Evolutionary conservation across 2,797 vertebrate species (phyloP).

Genomic region (Carcharodon carcharias): DNA sequence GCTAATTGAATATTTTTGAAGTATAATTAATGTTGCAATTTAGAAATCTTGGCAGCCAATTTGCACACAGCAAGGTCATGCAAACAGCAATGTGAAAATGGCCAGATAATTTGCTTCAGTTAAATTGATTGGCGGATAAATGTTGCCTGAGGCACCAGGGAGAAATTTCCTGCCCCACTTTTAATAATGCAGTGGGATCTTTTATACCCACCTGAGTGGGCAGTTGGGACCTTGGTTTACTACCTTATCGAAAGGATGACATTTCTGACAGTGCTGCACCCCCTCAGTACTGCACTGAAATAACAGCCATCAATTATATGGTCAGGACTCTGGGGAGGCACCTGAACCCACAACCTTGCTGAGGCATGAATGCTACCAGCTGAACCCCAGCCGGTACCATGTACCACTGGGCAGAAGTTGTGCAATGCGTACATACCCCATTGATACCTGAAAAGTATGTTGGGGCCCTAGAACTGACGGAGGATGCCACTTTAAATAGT

Average conservation of each 20-base stretch:
- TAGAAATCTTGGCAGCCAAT: background rate
- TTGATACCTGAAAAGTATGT: background rate
- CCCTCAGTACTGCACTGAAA: background rate
- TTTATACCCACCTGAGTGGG: background rate
- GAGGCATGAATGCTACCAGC: background rate
- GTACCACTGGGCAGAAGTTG: no score
- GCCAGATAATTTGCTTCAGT: background rate
- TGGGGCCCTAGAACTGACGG: background rate
- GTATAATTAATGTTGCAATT: background rate
- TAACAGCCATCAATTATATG: background rate
- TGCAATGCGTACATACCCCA: background rate
- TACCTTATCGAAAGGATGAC: background rate
- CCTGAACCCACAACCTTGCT: background rate
- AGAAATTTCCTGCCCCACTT: background rate
- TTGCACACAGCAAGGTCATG: background rate
- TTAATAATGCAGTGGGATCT: background rate
- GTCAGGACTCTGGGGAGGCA: background rate
- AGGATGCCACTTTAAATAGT: background rate
- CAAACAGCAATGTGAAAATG: background rate
- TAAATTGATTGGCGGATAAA: background rate
- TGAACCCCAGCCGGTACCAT: background rate
- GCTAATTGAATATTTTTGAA: background rate
- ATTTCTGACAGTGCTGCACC: background rate
- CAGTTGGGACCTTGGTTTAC: background rate
- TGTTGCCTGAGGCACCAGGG: background rate